These are phyloP conservation scores for Hemibagrus guttatus DNA, from an alignment of 2,797 vertebrate genomes.

Conservation along the genomic window DNA sequence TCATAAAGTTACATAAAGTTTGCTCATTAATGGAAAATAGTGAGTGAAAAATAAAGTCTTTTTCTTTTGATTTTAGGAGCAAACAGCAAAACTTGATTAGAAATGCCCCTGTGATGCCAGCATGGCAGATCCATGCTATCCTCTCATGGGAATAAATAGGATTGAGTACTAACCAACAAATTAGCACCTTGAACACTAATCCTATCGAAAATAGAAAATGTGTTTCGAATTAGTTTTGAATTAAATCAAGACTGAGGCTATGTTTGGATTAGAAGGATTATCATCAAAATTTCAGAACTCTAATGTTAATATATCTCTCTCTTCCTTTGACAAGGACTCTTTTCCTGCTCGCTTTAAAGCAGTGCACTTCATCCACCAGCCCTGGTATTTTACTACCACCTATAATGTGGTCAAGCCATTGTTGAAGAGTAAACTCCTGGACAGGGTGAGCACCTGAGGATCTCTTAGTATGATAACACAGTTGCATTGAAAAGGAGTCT, in stretches of 20 bases:
- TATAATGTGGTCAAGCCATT: slow-evolving; percentile 97
- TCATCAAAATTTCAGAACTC: background rate
- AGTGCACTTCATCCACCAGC: slow-evolving; percentile 96
- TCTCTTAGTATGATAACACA: background rate
- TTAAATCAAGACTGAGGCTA: background rate
- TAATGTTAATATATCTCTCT: background rate
- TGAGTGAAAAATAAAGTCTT: background rate
- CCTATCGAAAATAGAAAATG: background rate
- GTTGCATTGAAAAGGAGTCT: background rate
- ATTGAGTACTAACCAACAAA: background rate
- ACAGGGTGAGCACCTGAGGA: slow-evolving; percentile 80
- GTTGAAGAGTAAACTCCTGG: slow-evolving; percentile 94
- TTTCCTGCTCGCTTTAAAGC: slow-evolving; percentile 98
- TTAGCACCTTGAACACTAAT: background rate
- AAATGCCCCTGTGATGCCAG: background rate
- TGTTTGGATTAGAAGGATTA: background rate
- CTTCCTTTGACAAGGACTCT: slow-evolving; percentile 81
- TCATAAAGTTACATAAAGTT: background rate
- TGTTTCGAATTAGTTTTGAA: background rate
- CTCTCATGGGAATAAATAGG: background rate
- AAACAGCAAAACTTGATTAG: background rate
- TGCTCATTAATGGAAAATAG: background rate
- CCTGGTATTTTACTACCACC: slow-evolving; percentile 99
- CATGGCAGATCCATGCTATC: background rate
- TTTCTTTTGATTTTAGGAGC: background rate